Base-by-base conservation (phyloP, 2,797 vertebrate species). In the Lagocephalus sceleratus region DNA sequence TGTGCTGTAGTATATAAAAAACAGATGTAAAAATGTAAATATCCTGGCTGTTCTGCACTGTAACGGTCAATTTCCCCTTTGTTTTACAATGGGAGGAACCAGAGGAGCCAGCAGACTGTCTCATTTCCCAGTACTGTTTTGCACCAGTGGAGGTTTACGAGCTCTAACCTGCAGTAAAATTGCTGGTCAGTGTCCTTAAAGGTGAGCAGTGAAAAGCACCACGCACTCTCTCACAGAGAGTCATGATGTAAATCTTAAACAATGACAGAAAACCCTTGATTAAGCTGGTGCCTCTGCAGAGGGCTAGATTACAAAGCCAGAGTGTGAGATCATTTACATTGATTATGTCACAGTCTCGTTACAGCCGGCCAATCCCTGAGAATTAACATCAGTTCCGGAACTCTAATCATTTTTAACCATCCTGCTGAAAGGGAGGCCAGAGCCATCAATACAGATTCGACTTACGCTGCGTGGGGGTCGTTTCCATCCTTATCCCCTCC, bases 361-460 rank as follows among this genome's bases (percentile, higher is more conserved):
- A 82, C 38, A 62, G 69, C 75, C 72, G 71, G 56, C 69, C 72
- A 63, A 82, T 84, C 75, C 48, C 51, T 20, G 61, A 75, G 72
- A 87, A 88, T 87, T 84, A 81, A 83, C 75, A 84, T 70, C 52
- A 71, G 72, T 78, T 85, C 82, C 68, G 52, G 61, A 68, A 56
- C 71, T 63, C 75, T 75, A 84, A 86, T 87, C 79, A 86, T 86
- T 82, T 84, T 73, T 68, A 77, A 69, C 73, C 68, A 60, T 70
- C 70, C 58, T 52, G 70, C 67, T 73, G 72, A 83, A 85, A 83
- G 70, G 63, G 78, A 78, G 78, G 77, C 53, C 20, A 50, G 56
- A 48, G 68, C 75, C 72, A 83, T 88, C 86, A 21, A 89, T 88
- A 70, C 25, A 47, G 50, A 66, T 85, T 83, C 38, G 65, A 82